phyloP scores from a whole-genome alignment of 2,113 vertebrate species.

The Epinephelus moara region DNA sequence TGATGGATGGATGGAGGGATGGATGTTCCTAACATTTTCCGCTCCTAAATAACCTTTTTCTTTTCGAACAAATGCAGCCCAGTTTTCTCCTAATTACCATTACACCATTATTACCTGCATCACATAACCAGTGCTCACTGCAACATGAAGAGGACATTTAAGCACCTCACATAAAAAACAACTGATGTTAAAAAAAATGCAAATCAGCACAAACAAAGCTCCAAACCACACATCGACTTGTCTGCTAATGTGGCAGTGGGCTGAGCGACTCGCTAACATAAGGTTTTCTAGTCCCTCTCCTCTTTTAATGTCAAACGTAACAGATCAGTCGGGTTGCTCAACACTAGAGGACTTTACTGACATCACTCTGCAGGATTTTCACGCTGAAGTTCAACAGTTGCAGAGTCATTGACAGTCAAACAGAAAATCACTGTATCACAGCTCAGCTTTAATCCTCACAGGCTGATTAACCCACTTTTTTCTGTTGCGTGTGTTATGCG shows the following conservation, averaged over 20 bases:
- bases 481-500: no score
- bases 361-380: background rate
- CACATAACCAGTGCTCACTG: background rate
- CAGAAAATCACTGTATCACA: background rate
- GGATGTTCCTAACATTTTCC: no score
- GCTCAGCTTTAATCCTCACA: background rate
- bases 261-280: background rate
- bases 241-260: background rate
- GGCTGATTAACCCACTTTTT: no score
- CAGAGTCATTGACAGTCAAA: background rate
- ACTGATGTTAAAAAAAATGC: no score
- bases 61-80: no score
- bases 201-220: background rate
- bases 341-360: background rate
- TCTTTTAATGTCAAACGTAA: background rate
- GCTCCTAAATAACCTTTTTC: no score
- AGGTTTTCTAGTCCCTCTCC: background rate
- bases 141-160: background rate
- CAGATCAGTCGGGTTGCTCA: background rate
- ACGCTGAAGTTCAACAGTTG: background rate
- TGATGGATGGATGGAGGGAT: no score
- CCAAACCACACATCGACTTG: background rate
- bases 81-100: background rate
- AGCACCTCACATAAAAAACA: no score
- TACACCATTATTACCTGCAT: background rate